phyloP scores from a whole-genome alignment of 92 coral and sea anemone species.

The Porites evermanni region DNA sequence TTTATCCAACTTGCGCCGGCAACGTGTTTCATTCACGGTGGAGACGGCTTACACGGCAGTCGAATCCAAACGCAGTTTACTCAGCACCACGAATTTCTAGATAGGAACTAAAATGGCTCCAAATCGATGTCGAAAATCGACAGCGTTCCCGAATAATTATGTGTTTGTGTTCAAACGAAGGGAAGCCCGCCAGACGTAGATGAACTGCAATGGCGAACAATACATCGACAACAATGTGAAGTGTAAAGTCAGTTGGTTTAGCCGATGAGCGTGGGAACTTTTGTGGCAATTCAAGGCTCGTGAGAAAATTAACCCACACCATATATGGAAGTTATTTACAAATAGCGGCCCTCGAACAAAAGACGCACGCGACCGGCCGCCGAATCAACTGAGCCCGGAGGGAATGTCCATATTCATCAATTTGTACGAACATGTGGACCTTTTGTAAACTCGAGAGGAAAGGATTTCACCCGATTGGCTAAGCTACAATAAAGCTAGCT shows the following conservation, averaged over 20 bases:
- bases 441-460: constrained; percentile 67
- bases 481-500: constrained; percentile 66
- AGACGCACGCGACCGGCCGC: constrained; percentile 89
- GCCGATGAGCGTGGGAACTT: constrained; percentile 97
- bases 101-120: background rate
- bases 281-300: constrained; percentile 94
- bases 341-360: constrained; percentile 80
- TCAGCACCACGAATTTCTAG: constrained; percentile 2
- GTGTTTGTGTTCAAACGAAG: constrained; percentile 28
- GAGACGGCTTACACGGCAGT: constrained; percentile 3
- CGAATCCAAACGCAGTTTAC: background rate
- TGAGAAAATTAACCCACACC: constrained; percentile 97
- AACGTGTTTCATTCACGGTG: constrained; percentile 25
- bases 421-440: constrained; percentile 82
- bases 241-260: constrained; percentile 56
- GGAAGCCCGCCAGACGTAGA: constrained; percentile 66
- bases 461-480: constrained; percentile 71
- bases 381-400: constrained; percentile 69
- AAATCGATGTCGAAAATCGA: constrained; percentile 1
- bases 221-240: constrained; percentile 73
- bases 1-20: constrained; percentile 11
- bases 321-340: constrained; percentile 89
- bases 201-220: constrained; percentile 62
- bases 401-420: constrained; percentile 70
- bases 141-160: background rate